Conservation (phyloP, 2,888 invertebrate genomes). For the Lycaena phlaeas region DNA sequence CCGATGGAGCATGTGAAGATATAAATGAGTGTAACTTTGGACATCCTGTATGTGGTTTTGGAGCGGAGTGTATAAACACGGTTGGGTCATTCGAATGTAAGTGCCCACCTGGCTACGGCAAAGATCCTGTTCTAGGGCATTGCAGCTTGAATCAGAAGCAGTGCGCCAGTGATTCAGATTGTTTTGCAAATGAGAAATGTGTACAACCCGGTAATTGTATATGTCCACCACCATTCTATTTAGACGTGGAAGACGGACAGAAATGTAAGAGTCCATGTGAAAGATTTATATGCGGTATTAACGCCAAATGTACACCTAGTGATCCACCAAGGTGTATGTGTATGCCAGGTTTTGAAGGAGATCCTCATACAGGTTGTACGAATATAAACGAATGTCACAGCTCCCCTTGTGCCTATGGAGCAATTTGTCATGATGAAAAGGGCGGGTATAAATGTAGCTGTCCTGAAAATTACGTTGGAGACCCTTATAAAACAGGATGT, state of each 20-base stretch:
- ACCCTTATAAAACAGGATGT: conserved; percentile 89
- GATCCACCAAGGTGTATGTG: conserved; percentile 94
- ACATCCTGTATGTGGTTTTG: conserved; percentile 85
- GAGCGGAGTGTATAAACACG: conserved; percentile 88
- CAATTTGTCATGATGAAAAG: conserved; percentile 88
- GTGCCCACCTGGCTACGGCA: conserved; percentile 86
- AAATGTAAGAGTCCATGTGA: conserved; percentile 95
- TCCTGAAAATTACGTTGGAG: conserved; percentile 86
- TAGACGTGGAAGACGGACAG: conserved; percentile 85
- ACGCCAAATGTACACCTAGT: conserved; percentile 90
- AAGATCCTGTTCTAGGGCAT: conserved; percentile 85
- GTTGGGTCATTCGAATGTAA: conserved; percentile 84
- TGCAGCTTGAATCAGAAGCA: conserved; percentile 88
- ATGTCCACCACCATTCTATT: conserved; percentile 92
- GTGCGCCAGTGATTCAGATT: conserved; percentile 87
- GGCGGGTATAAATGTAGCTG: conserved; percentile 91
- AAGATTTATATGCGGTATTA: conserved; percentile 90
- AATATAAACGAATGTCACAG: conserved; percentile 90
- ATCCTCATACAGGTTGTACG: conserved; percentile 86
- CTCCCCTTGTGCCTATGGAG: conserved; percentile 89
- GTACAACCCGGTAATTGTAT: conserved; percentile 93
- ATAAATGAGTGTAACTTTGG: conserved; percentile 87
- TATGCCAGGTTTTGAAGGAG: conserved; percentile 88
- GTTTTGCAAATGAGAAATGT: conserved; percentile 89
- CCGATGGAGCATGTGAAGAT: conserved; percentile 88